Evolutionary conservation across 2,888 invertebrate genomes (phyloP).

Genomic region (Cerceris ruficornis): DNA sequence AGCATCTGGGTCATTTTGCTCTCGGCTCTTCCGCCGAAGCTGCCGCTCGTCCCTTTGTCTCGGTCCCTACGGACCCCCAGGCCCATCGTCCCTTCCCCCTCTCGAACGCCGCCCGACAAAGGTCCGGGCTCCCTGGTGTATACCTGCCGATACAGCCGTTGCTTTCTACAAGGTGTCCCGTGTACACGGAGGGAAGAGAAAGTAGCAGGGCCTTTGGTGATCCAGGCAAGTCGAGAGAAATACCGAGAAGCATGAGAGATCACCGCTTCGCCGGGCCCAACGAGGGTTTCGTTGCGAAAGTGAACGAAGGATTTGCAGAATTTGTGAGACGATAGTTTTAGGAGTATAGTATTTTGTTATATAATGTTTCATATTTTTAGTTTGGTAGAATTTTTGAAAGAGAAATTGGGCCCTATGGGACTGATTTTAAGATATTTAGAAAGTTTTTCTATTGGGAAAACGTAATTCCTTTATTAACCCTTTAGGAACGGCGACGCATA

Average conservation of each 20-base stretch:
- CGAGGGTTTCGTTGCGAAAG: too few relatives aligned
- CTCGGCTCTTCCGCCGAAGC: conserved; percentile 44
- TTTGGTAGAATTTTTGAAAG: too few relatives aligned
- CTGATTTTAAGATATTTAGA: too few relatives aligned
- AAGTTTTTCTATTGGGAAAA: too few relatives aligned
- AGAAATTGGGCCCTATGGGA: too few relatives aligned
- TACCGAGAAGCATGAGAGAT: conserved; percentile 14
- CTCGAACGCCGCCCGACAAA: conserved; percentile 50
- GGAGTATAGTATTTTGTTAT: too few relatives aligned
- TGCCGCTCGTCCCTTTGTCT: conserved; percentile 70
- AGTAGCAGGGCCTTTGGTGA: conserved; percentile 30
- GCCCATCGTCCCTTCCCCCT: conserved; percentile 21
- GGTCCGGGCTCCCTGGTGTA: conserved; percentile 41
- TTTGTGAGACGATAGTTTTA: too few relatives aligned
- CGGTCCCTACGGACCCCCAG: conserved; percentile 43
- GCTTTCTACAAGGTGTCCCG: conserved; percentile 61
- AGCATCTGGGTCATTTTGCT: conserved; percentile 70
- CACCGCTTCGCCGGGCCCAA: too few relatives aligned
- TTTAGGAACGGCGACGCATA: too few relatives aligned
- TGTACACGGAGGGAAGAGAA: conserved; percentile 48
- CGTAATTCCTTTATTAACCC: too few relatives aligned
- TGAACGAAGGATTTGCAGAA: too few relatives aligned
- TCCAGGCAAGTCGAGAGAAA: conserved; percentile 3
- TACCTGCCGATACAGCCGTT: conserved; percentile 56
- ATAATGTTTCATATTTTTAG: too few relatives aligned